Evolutionary conservation across 92 coral and sea anemone species (phyloP).

Genomic region (Palythoa heliodiscus): DNA sequence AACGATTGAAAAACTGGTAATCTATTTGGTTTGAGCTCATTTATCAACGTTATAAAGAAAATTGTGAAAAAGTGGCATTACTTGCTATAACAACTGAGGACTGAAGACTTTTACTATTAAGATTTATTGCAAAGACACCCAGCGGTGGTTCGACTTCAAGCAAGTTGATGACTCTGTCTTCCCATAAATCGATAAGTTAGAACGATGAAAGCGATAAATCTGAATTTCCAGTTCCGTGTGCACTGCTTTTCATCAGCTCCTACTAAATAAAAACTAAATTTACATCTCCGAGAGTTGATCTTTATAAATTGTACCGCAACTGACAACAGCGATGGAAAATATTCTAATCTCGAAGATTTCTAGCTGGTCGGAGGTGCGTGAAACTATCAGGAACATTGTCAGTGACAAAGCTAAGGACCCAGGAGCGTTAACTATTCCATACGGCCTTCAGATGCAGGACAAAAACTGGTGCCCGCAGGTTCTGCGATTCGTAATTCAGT

Average conservation of each 20-base stretch:
- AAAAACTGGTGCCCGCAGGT: slow-evolving; percentile 72
- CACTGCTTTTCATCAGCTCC: no score
- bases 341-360: slow-evolving; percentile 61
- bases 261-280: no score
- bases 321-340: slow-evolving; percentile 17
- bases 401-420: slow-evolving; percentile 48
- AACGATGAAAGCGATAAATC: no score
- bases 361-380: slow-evolving; percentile 66
- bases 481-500: slow-evolving; percentile 62
- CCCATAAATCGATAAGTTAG: not conserved
- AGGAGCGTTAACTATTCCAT: slow-evolving; percentile 58
- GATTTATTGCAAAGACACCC: not conserved
- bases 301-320: no score
- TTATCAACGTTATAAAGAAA: not conserved
- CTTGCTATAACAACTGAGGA: not conserved
- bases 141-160: not conserved
- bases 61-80: not conserved
- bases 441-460: slow-evolving; percentile 79
- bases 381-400: slow-evolving; percentile 51
- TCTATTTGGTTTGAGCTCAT: not conserved
- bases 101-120: not conserved
- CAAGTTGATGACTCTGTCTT: not conserved
- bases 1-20: not conserved
- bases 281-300: not conserved
- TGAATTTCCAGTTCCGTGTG: no score